These are phyloP conservation scores for Parapristionchus giblindavisi DNA, from an alignment of 2,888 invertebrate genomes.

Conservation along the genomic window DNA sequence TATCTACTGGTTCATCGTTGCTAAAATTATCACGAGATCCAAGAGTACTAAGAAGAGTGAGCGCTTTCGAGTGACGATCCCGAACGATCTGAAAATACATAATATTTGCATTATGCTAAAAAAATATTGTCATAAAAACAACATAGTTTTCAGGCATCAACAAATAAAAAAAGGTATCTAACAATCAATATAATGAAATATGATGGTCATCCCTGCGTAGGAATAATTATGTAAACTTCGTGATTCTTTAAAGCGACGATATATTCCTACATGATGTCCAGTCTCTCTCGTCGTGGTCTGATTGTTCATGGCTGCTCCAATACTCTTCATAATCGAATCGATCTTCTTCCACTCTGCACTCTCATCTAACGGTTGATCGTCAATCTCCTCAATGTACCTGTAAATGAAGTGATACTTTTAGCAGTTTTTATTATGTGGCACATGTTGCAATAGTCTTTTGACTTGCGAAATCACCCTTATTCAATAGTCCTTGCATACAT, in stretches of 20 bases:
- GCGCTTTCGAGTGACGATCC: constrained; percentile 55
- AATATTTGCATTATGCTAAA: not conserved
- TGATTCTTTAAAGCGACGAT: too few relatives aligned
- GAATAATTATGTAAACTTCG: too few relatives aligned
- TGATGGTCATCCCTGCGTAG: too few relatives aligned
- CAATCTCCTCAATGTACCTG: constrained; percentile 13
- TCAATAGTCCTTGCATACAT: too few relatives aligned
- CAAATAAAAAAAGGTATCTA: not conserved
- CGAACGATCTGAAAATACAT: constrained; percentile 41
- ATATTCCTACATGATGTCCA: constrained; percentile 8
- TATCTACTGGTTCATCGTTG: constrained; percentile 34
- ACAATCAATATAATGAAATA: too few relatives aligned
- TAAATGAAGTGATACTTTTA: too few relatives aligned
- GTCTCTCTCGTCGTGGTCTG: not conserved
- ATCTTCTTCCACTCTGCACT: constrained; percentile 52
- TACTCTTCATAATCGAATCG: constrained; percentile 58
- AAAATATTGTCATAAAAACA: not conserved
- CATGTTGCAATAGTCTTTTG: too few relatives aligned
- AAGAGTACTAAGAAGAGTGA: constrained; percentile 48
- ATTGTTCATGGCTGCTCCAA: constrained; percentile 49
- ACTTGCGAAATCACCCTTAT: too few relatives aligned
- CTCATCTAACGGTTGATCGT: constrained; percentile 40
- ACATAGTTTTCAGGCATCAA: not conserved
- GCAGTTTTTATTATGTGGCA: too few relatives aligned
- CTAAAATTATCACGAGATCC: constrained; percentile 21